Percentiles rank a stretch among this genome's conserved stretches.
phyloP scores from a whole-genome alignment of 2,888 invertebrate genomes.

The Coelinius sp. region DNA sequence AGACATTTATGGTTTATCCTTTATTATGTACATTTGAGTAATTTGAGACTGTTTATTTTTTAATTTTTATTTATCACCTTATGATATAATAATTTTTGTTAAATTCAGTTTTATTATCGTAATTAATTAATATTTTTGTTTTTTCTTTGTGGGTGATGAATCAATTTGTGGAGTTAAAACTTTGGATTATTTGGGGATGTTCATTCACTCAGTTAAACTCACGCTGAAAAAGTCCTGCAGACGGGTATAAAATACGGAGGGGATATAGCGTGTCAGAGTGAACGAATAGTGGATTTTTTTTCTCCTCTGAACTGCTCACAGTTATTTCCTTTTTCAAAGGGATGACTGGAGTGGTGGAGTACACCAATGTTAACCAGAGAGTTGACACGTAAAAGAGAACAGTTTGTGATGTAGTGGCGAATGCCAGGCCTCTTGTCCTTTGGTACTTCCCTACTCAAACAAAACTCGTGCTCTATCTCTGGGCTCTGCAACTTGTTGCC shows the following conservation, averaged over 20 bases:
- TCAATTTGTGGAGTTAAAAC: neutral
- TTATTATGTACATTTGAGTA: neutral
- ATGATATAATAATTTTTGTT: no score
- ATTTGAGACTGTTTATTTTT: no score
- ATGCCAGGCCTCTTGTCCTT: slow-evolving; percentile 21
- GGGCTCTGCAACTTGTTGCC: slow-evolving; percentile 68
- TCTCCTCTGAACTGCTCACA: neutral
- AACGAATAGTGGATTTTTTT: neutral
- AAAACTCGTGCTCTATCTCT: slow-evolving; percentile 24
- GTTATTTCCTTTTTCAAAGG: slow-evolving; percentile 9
- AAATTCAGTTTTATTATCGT: no score
- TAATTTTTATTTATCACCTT: no score
- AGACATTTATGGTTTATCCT: neutral
- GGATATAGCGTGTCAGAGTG: neutral
- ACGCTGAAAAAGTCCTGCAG: neutral
- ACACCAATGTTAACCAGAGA: slow-evolving; percentile 6
- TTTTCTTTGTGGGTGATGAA: neutral
- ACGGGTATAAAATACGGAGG: neutral
- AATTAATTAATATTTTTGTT: no score
- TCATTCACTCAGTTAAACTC: neutral
- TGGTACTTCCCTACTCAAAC: slow-evolving; percentile 6
- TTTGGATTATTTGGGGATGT: neutral
- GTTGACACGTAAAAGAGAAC: slow-evolving; percentile 18
- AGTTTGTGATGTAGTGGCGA: slow-evolving; percentile 17
- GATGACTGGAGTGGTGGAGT: slow-evolving; percentile 26